Conservation (phyloP, 2,888 invertebrate genomes). For the Metopia argyrocephala region DNA sequence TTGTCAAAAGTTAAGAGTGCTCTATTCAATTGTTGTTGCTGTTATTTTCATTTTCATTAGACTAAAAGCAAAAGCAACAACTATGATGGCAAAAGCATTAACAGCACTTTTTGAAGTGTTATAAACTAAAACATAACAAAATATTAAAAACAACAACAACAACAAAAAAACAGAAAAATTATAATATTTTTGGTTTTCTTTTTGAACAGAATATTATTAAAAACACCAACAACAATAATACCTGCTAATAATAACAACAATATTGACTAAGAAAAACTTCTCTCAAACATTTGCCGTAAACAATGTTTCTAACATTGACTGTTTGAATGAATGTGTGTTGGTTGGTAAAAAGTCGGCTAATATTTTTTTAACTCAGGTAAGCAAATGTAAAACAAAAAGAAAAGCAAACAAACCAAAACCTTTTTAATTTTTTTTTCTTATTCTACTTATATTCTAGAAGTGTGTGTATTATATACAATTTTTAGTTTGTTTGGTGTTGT, state of each 20-base stretch:
- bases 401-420: slow-evolving; percentile 12
- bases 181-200: neutral
- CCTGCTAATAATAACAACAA: neutral
- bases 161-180: neutral
- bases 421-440: neutral
- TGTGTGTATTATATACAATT: neutral
- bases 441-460: neutral
- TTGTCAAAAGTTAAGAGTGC: neutral
- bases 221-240: neutral
- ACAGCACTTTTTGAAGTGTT: neutral
- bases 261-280: neutral
- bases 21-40: neutral
- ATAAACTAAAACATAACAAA: neutral
- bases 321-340: neutral
- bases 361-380: slow-evolving; percentile 61
- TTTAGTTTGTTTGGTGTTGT: neutral
- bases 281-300: neutral
- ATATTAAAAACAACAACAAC: neutral
- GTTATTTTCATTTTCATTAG: slow-evolving; percentile 9
- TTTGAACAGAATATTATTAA: neutral
- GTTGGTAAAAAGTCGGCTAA: slow-evolving; percentile 34
- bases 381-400: slow-evolving; percentile 23
- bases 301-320: neutral
- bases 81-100: neutral
- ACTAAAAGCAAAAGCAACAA: slow-evolving; percentile 25